phyloP scores from a whole-genome alignment of 2,888 invertebrate species.

The Epinotia brunnichana region DNA sequence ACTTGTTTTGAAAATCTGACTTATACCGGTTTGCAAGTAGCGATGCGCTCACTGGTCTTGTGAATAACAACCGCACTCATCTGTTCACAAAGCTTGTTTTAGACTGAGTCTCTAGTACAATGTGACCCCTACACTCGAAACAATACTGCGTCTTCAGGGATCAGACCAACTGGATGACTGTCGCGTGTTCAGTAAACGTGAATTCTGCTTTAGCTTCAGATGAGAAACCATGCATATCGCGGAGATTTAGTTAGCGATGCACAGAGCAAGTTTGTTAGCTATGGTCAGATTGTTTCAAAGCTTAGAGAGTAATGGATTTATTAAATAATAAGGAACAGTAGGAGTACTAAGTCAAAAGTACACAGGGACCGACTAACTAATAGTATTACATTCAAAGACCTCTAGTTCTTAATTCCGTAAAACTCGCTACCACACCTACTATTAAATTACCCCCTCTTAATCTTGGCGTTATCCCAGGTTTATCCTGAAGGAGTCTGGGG shows the following conservation, averaged over 20 bases:
- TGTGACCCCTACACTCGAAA: background rate
- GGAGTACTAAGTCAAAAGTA: too few species aligned
- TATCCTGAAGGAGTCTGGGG: too few species aligned
- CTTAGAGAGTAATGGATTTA: background rate
- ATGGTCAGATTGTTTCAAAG: conserved; percentile 1
- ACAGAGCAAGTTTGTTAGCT: conserved; percentile 7
- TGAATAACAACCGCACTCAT: too few species aligned
- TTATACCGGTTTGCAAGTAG: background rate
- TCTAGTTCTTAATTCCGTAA: too few species aligned
- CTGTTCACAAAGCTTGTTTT: background rate
- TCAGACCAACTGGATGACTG: background rate
- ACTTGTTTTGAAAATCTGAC: background rate
- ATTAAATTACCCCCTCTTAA: too few species aligned
- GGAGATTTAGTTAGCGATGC: conserved; percentile 12
- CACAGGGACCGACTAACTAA: too few species aligned
- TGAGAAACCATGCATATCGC: background rate
- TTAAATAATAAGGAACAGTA: background rate
- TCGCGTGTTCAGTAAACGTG: background rate
- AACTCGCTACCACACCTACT: too few species aligned
- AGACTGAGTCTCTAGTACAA: background rate
- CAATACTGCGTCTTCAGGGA: background rate
- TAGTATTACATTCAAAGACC: too few species aligned
- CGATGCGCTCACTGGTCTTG: background rate
- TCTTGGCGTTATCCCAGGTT: too few species aligned
- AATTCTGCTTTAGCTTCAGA: background rate